Evolutionary conservation across 2,888 invertebrate genomes (phyloP), one percentile per base, ranked within the genome.

Genomic region (Alcis repandata): DNA sequence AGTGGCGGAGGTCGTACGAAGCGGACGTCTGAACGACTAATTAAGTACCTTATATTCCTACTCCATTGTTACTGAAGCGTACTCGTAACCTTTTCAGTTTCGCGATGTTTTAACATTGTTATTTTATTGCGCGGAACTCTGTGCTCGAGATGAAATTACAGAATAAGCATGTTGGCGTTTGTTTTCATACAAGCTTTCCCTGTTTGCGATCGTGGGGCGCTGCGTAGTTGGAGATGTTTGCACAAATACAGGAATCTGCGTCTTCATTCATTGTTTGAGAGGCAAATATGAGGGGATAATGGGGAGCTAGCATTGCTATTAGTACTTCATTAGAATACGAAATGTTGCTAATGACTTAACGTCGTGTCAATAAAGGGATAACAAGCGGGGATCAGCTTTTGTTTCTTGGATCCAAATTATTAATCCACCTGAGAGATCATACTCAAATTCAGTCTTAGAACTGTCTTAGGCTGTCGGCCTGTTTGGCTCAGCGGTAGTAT

Each of bases 1-100:
- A 91, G 90, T 91, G 88, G 83, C 74, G 71, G 83, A 82, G 82
- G 81, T 83, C 79, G 84, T 81, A 75, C 79, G 70, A 80, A 84
- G 85, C 89, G 90, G 90, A 90, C 87, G 91, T 89, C 90, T 88
- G 86, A 80, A 86, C 83, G 78, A 82, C 84, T 91, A 92, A 92
- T 92, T 91, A 27, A 27, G 27, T 27, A 88, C 90, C 88, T 88
- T 88, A 88, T 84, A 83, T 84, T 58, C 52, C 56, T 80, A 80
- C 75, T 71, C 79, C 77, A 88, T 91, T 92, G 89, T 91, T 87
- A 71, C 76, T 79, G 79, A 86, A 79, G 87, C 82, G 77, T 84
- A 82, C 83, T 77, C 67, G 74, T 81, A 74, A 73, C 77, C 78
- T 80, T 84, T 87, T 88, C 86, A 87, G 84, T 85, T 88, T 84